Evolutionary conservation across 2,797 vertebrate genomes (phyloP).

Genomic region (Sebastes aleutianus): DNA sequence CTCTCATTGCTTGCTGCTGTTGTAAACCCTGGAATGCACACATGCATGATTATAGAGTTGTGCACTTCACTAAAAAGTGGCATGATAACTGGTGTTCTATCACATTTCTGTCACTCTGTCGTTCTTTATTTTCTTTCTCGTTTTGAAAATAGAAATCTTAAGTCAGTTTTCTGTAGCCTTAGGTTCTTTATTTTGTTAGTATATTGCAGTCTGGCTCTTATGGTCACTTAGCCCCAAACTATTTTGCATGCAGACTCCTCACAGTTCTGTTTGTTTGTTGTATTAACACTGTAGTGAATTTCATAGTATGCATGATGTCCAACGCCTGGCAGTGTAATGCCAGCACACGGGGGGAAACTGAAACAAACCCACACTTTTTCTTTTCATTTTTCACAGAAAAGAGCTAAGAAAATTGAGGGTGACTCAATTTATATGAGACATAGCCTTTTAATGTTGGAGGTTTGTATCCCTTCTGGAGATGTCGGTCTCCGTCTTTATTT

Average conservation of each 20-base stretch:
- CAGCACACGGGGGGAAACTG: constrained; percentile 48
- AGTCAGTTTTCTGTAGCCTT: neutral
- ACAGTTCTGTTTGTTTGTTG: constrained; percentile 28
- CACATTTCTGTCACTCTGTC: constrained; percentile 17
- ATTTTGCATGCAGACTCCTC: constrained; percentile 64
- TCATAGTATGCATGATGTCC: constrained; percentile 72
- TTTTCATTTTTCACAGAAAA: constrained; percentile 92
- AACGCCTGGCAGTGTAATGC: constrained; percentile 34
- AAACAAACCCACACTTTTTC: constrained; percentile 66
- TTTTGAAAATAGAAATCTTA: constrained; percentile 13
- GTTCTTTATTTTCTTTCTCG: constrained; percentile 36
- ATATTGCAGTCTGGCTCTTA: constrained; percentile 5
- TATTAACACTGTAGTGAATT: constrained; percentile 52
- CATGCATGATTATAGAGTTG: constrained; percentile 58
- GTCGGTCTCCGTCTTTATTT: constrained; percentile 54
- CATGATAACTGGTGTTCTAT: constrained; percentile 46
- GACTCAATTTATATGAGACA: constrained; percentile 99
- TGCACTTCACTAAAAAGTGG: constrained; percentile 23
- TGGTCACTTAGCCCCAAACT: constrained; percentile 1
- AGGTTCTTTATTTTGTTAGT: constrained; percentile 25
- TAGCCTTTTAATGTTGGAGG: constrained; percentile 99
- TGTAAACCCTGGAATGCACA: constrained; percentile 62
- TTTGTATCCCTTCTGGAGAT: constrained; percentile 76
- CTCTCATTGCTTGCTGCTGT: constrained; percentile 63
- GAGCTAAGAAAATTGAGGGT: constrained; percentile 97